Evolutionary conservation across 2,888 invertebrate species (phyloP).

Genomic region (Metellina segmentata): DNA sequence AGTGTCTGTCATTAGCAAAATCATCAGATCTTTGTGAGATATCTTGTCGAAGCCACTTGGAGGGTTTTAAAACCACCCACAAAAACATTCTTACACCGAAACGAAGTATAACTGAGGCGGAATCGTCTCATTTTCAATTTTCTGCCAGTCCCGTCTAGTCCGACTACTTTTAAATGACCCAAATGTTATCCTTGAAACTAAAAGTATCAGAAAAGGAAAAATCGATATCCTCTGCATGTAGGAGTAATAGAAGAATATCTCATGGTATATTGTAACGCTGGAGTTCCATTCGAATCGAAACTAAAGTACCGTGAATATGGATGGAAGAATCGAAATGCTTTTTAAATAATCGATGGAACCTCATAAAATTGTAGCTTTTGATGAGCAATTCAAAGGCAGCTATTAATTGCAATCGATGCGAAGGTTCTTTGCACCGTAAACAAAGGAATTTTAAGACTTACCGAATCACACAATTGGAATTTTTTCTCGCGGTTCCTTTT

Average conservation of each 20-base stretch:
- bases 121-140: neutral
- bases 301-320: neutral
- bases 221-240: neutral
- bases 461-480: neutral
- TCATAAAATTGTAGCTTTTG: neutral
- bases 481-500: neutral
- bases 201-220: neutral
- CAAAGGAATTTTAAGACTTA: conserved; percentile 4
- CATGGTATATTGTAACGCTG: neutral
- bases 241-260: neutral
- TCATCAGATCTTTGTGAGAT: too few species aligned
- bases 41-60: too few species aligned
- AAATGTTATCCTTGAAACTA: neutral
- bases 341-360: neutral
- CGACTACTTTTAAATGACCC: neutral
- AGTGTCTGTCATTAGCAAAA: too few species aligned
- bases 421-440: neutral
- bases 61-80: too few species aligned
- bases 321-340: neutral
- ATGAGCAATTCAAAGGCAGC: neutral
- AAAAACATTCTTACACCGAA: neutral
- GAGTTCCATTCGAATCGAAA: neutral
- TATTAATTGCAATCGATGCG: conserved; percentile 8
- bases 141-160: neutral
- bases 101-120: neutral